Evolutionary conservation across 2,113 vertebrate species (phyloP).

Genomic region (Rhea americana): DNA sequence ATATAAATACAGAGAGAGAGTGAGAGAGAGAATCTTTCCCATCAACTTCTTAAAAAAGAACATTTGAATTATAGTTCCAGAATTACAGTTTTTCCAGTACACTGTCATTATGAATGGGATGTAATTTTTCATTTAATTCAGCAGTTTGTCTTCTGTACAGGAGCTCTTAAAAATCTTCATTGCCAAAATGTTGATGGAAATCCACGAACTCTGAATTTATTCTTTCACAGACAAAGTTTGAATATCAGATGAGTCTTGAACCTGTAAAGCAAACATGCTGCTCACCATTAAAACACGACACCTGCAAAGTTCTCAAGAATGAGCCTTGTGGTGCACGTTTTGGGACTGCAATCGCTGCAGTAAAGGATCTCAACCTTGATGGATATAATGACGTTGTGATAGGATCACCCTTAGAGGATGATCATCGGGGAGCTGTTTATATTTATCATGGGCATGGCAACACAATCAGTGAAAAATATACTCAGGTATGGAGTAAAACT

Average conservation of each 20-base stretch:
- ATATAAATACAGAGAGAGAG: background rate
- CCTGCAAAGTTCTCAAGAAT: constrained; percentile 79
- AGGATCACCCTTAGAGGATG: constrained; percentile 91
- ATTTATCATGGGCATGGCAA: constrained; percentile 87
- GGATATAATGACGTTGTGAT: constrained; percentile 91
- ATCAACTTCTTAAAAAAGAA: background rate
- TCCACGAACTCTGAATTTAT: constrained; percentile 4
- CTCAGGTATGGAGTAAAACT: constrained; percentile 81
- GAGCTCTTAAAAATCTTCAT: background rate
- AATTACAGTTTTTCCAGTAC: background rate
- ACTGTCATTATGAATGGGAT: background rate
- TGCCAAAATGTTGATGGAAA: background rate
- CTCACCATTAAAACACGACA: constrained; percentile 72
- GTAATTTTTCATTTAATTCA: background rate
- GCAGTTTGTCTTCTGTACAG: background rate
- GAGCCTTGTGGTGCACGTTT: constrained; percentile 94
- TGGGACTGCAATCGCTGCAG: constrained; percentile 92
- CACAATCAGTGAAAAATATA: constrained; percentile 83
- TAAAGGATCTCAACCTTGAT: constrained; percentile 93
- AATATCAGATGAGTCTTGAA: constrained; percentile 87
- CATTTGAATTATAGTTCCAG: background rate
- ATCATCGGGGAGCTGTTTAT: constrained; percentile 92
- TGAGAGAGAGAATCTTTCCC: background rate
- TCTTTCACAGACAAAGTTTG: constrained; percentile 79
- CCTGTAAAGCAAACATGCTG: constrained; percentile 90